Evolutionary conservation across 1,140 invertebrate genomes (phyloP).

Genomic region (Oscheius sp.): DNA sequence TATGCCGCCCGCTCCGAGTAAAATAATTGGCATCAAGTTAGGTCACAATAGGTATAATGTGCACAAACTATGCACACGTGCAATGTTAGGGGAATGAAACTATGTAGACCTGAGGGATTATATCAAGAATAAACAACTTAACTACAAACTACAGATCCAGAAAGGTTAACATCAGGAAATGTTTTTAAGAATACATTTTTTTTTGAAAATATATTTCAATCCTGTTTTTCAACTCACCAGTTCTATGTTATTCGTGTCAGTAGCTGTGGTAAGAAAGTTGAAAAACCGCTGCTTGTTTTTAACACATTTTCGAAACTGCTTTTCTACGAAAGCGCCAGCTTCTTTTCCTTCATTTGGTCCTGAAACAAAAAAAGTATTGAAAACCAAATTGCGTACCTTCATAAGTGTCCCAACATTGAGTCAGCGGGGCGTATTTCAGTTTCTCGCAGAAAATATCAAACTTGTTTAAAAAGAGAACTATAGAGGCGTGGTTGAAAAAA

Average conservation of each 20-base stretch:
- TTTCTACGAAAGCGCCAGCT: slow-evolving; percentile 28
- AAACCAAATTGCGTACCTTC: slow-evolving; percentile 11
- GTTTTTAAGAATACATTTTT: too few relatives aligned
- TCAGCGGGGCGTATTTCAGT: slow-evolving; percentile 24
- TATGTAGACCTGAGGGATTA: too few relatives aligned
- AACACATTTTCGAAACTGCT: slow-evolving; percentile 31
- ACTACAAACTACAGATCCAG: background rate
- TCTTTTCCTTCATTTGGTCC: slow-evolving; percentile 32
- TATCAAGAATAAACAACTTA: too few relatives aligned
- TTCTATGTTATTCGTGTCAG: slow-evolving; percentile 42
- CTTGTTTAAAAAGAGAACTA: slow-evolving; percentile 43
- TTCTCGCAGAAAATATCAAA: slow-evolving; percentile 40
- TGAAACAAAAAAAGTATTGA: background rate
- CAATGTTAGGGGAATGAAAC: too few relatives aligned
- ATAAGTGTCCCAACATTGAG: slow-evolving; percentile 29
- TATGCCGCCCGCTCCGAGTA: too few relatives aligned
- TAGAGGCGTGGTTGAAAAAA: slow-evolving; percentile 35
- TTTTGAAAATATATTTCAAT: too few relatives aligned
- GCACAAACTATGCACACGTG: too few relatives aligned
- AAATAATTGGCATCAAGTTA: background rate
- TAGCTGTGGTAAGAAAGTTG: slow-evolving; percentile 36
- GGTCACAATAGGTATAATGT: too few relatives aligned
- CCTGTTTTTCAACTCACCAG: slow-evolving; percentile 10
- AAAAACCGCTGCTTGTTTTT: slow-evolving; percentile 31
- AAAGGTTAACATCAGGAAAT: background rate